phyloP scores from a whole-genome alignment of 2,797 vertebrate genomes.

The Helarctos malayanus region DNA sequence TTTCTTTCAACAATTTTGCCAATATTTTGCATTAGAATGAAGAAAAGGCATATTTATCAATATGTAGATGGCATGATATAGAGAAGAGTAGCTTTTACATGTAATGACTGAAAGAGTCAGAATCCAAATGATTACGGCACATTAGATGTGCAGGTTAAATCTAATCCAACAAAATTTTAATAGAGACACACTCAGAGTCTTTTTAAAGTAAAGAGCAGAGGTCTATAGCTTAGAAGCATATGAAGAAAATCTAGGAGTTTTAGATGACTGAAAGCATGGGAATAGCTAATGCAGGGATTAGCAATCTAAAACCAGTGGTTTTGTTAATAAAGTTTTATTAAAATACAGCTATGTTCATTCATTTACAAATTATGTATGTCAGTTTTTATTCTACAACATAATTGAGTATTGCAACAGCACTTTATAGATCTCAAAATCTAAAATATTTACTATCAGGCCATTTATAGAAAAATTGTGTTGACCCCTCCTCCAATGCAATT shows the following conservation, averaged over 20 bases:
- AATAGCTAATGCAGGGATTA: neutral
- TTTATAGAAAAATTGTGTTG: neutral
- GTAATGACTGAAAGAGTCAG: neutral
- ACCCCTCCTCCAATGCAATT: neutral
- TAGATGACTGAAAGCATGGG: neutral
- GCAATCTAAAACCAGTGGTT: neutral
- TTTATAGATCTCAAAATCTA: neutral
- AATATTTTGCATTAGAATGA: constrained; percentile 1
- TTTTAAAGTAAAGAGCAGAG: neutral
- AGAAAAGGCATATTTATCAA: neutral
- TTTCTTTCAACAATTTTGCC: neutral
- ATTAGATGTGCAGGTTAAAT: neutral
- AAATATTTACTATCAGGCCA: neutral
- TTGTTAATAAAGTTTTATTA: constrained; percentile 5
- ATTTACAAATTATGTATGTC: neutral
- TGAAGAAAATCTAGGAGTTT: neutral
- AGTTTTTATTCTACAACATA: neutral
- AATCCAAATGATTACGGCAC: neutral
- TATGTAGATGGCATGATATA: neutral
- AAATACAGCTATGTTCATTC: neutral
- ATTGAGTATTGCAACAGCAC: neutral
- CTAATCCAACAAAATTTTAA: neutral
- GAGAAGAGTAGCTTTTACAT: neutral
- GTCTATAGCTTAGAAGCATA: neutral
- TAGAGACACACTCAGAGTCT: neutral